Evolutionary conservation across 1,140 invertebrate species (phyloP), one percentile per base, ranked within the genome.

Genomic region (Hylaeus volcanicus): DNA sequence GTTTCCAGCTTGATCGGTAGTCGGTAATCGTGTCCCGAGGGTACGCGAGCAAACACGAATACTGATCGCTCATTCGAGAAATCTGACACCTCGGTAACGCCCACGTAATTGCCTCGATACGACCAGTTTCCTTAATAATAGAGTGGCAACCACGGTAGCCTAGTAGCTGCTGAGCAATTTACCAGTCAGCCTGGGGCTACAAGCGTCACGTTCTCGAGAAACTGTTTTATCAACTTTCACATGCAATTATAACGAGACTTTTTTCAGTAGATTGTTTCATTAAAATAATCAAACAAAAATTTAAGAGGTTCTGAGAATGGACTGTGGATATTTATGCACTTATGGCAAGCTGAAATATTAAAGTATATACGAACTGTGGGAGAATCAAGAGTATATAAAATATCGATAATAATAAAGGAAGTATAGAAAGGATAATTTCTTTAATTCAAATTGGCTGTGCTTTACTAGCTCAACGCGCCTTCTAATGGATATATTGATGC

Each of bases 91-190:
- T 74, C 53, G 72, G 81, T 73, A 82, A 88, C 83, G 86, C 86
- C 86, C 63, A 87, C 60, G 71, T 85, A 87, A 88, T 88, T 79
- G 83, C 76, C 58, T 80, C 45, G 72, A 83, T 73, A 51, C 77
- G 74, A 72, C 58, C 63, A 72, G 80, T 71, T 85, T 78, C 69
- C 56, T 43, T 88, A 85, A 88, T 88, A 80, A 80, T 74, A 88
- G 83, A 60, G 69, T 72, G 74, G 56, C 63, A 72, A 74, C 70
- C 45, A 64, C 74, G 56, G 79, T 87, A 85, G 86, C 86, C 76
- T 26, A 78, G 79, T 55, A 45, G 26, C 26, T 26, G 26, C 26
- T 58, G 65, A 15, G 60, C 68, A 60, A 83, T 81, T 87, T 88
- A 26, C 53, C 55, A 74, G 68, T 78, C 15, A 74, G 73, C 83